These are phyloP conservation scores for Tinamus major DNA, from an alignment of 2,797 vertebrate genomes.

Conservation along the genomic window DNA sequence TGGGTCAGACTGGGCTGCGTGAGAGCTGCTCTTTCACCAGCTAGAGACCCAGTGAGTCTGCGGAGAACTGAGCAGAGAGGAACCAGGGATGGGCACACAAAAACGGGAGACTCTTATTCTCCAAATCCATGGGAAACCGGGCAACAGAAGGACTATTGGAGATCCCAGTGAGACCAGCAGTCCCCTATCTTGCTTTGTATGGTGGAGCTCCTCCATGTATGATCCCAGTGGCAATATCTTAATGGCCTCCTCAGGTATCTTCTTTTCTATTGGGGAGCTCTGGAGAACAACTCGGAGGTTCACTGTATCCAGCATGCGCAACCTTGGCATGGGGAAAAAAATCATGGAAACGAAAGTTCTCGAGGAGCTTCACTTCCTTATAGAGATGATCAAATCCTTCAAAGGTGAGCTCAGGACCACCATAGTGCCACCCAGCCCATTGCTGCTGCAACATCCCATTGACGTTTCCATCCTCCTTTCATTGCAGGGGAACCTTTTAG, in stretches of 20 bases:
- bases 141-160: background rate
- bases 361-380: constrained; percentile 75
- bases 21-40: background rate
- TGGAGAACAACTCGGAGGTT: constrained; percentile 78
- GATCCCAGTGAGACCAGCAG: background rate
- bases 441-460: background rate
- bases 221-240: constrained; percentile 17
- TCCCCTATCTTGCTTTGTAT: background rate
- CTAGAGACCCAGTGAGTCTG: background rate
- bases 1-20: background rate
- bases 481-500: constrained; percentile 75
- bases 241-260: constrained; percentile 65
- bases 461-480: background rate
- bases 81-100: background rate
- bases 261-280: constrained; percentile 77
- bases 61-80: background rate
- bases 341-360: constrained; percentile 58
- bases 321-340: constrained; percentile 77
- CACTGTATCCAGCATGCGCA: constrained; percentile 73
- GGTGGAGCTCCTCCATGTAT: background rate
- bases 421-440: rapidly evolving
- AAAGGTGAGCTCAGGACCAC: constrained; percentile 56
- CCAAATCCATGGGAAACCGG: background rate
- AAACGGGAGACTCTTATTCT: background rate
- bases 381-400: constrained; percentile 69